Percentiles rank a stretch among this genome's conserved stretches.
phyloP scores from a whole-genome alignment of 23 tunicate genomes.

The Corella eumyota region DNA sequence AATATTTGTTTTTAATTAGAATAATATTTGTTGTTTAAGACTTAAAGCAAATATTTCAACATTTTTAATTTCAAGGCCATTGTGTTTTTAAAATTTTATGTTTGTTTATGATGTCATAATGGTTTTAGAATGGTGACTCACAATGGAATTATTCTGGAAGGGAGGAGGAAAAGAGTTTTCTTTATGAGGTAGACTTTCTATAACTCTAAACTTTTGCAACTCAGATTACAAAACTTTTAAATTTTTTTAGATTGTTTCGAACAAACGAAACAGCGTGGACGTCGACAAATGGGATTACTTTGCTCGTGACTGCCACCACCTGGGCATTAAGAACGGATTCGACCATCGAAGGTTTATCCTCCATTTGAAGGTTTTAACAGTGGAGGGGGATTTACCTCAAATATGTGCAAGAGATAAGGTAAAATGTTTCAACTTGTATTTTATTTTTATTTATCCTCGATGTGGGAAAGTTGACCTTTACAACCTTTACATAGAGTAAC shows the following conservation, averaged over 20 bases:
- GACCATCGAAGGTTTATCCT: slow-evolving; percentile 69
- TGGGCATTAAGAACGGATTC: slow-evolving; percentile 68
- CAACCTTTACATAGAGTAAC: too few species aligned
- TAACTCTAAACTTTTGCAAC: neutral
- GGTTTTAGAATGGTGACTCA: too few species aligned
- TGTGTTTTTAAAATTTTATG: too few species aligned
- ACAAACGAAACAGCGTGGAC: slow-evolving; percentile 61
- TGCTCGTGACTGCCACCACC: slow-evolving; percentile 83
- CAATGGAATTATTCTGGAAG: slow-evolving; percentile 31
- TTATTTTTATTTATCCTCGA: too few species aligned
- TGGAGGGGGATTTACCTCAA: slow-evolving; percentile 27
- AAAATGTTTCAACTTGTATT: too few species aligned
- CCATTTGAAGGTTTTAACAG: slow-evolving; percentile 31
- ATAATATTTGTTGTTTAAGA: too few species aligned
- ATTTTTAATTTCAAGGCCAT: too few species aligned
- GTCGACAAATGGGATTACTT: slow-evolving; percentile 95
- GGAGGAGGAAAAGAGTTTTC: slow-evolving; percentile 32
- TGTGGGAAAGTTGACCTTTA: too few species aligned
- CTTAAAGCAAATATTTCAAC: too few species aligned
- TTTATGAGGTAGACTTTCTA: slow-evolving; percentile 47
- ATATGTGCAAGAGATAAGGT: slow-evolving; percentile 71
- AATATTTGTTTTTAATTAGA: too few species aligned
- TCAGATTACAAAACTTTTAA: neutral
- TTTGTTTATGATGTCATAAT: too few species aligned
- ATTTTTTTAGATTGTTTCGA: slow-evolving; percentile 39